Percentiles rank a stretch among this genome's conserved stretches.
phyloP scores from a whole-genome alignment of 1,140 invertebrate genomes.

The Apis laboriosa region DNA sequence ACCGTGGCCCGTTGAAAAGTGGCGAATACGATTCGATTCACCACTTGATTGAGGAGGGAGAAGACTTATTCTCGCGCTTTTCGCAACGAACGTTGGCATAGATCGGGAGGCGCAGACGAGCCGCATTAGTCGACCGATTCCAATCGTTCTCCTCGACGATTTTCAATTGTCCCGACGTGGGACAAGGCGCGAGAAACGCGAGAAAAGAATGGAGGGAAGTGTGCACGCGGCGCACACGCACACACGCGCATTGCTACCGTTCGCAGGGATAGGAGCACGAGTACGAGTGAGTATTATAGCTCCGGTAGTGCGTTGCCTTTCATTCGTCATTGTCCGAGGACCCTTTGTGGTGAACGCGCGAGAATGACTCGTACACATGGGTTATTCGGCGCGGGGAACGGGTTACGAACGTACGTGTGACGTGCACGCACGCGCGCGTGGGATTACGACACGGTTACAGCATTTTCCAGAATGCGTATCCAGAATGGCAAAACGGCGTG shows the following conservation, averaged over 20 bases:
- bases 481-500: background rate
- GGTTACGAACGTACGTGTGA: background rate
- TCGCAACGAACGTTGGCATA: background rate
- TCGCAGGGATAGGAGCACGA: conserved; percentile 36
- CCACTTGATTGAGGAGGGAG: no score
- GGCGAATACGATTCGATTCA: background rate
- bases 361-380: conserved; percentile 42
- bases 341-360: conserved; percentile 55
- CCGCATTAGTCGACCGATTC: conserved; percentile 10
- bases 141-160: conserved; percentile 4
- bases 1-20: background rate
- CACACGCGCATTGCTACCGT: conserved; percentile 20
- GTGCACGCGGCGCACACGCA: background rate
- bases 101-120: background rate
- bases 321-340: conserved; percentile 61
- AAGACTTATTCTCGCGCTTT: background rate
- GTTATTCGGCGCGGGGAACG: conserved; percentile 44
- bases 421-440: conserved; percentile 20
- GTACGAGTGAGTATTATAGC: conserved; percentile 58
- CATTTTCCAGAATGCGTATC: background rate
- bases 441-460: conserved; percentile 4
- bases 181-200: conserved; percentile 7
- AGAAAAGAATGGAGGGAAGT: conserved; percentile 45
- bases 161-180: conserved; percentile 29
- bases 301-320: conserved; percentile 51